phyloP scores from a whole-genome alignment of 2,797 vertebrate genomes.

The Selene dorsalis region DNA sequence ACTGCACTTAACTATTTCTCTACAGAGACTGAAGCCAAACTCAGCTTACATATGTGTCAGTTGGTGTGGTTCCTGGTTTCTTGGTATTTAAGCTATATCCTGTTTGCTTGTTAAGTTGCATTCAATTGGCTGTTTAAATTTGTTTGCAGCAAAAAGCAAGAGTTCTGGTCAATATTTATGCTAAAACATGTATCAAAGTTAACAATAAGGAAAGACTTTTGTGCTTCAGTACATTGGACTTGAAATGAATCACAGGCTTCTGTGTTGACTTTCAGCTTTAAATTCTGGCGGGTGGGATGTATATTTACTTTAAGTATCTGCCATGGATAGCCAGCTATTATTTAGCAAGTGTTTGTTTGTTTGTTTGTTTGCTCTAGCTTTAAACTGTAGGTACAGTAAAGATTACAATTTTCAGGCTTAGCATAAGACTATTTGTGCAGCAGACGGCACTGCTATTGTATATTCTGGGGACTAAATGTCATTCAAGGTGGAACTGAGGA shows the following conservation, averaged over 20 bases:
- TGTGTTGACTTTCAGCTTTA: not conserved
- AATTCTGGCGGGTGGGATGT: not conserved
- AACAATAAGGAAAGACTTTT: not conserved
- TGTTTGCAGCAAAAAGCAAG: slow-evolving; percentile 3
- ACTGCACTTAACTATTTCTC: not conserved
- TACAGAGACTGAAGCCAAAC: slow-evolving; percentile 4
- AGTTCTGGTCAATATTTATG: slow-evolving; percentile 20
- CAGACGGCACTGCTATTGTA: not conserved
- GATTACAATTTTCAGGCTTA: too few relatives aligned
- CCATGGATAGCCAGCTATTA: not conserved
- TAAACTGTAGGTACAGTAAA: too few relatives aligned
- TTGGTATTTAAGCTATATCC: slow-evolving; percentile 17
- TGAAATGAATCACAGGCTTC: not conserved
- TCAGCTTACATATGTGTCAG: not conserved
- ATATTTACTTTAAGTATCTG: not conserved
- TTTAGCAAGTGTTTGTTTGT: not conserved
- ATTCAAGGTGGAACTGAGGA: too few relatives aligned
- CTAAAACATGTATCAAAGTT: not conserved
- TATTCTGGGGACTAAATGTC: not conserved
- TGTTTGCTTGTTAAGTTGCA: slow-evolving; percentile 32
- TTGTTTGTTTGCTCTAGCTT: too few relatives aligned
- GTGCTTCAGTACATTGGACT: too few relatives aligned
- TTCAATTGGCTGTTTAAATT: slow-evolving; percentile 4
- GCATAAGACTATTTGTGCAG: not conserved
- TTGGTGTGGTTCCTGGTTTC: not conserved